Percentiles rank a stretch among this genome's conserved stretches.
phyloP scores from a whole-genome alignment of 1,140 invertebrate genomes.

The Drusus annulatus region DNA sequence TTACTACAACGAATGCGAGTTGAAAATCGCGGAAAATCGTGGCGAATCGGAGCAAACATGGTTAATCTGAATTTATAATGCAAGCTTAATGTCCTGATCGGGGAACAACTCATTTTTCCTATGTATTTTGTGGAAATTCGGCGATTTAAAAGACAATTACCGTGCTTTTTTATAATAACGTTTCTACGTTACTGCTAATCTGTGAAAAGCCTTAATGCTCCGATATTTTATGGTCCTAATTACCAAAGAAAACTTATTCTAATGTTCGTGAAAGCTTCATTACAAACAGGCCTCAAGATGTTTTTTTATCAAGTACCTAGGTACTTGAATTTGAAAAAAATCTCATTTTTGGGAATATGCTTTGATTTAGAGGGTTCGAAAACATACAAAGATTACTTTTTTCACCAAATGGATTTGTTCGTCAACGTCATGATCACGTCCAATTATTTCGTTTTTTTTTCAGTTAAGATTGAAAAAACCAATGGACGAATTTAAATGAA shows the following conservation, averaged over 20 bases:
- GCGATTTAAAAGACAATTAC: conserved; percentile 8
- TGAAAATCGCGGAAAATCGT: conserved; percentile 26
- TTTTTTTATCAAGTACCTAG: too few relatives aligned
- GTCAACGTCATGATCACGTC: too few relatives aligned
- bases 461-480: too few relatives aligned
- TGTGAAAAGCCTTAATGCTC: not conserved
- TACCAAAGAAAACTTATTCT: not conserved
- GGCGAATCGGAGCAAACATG: conserved; percentile 18
- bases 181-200: not conserved
- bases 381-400: too few relatives aligned
- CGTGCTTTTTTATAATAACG: not conserved
- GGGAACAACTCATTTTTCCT: not conserved
- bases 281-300: too few relatives aligned
- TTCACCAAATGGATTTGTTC: too few relatives aligned
- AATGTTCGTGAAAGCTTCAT: too few relatives aligned
- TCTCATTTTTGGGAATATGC: too few relatives aligned
- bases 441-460: too few relatives aligned
- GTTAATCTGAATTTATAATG: conserved; percentile 33
- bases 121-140: conserved; percentile 2
- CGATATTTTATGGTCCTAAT: not conserved
- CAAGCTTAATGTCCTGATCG: not conserved
- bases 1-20: conserved; percentile 32
- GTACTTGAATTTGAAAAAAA: too few relatives aligned
- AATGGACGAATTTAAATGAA: too few relatives aligned
- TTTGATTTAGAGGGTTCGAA: too few relatives aligned